phyloP scores from a whole-genome alignment of 1,140 invertebrate genomes.

The Nasonia giraulti region DNA sequence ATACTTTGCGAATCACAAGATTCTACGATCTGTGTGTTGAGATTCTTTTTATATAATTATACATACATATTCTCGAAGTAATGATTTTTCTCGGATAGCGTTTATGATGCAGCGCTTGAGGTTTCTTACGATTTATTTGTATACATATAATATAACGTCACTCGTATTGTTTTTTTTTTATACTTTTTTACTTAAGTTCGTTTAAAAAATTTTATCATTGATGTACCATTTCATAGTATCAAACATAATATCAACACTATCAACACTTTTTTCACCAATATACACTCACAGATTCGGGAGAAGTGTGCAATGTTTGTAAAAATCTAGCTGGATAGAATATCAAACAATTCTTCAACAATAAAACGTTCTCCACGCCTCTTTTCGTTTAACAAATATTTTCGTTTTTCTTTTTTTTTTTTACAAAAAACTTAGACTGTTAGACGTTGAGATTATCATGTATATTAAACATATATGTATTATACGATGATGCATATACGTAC shows the following conservation, averaged over 20 bases:
- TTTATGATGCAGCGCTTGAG: conserved; percentile 19
- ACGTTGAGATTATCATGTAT: conserved; percentile 6
- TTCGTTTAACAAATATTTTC: conserved; percentile 18
- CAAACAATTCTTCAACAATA: conserved; percentile 36
- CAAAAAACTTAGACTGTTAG: conserved; percentile 16
- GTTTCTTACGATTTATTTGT: conserved; percentile 5
- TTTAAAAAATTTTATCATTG: conserved; percentile 6
- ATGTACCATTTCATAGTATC: conserved; percentile 29
- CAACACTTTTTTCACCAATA: conserved; percentile 36
- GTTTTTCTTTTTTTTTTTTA: conserved; percentile 15
- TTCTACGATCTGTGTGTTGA: not conserved
- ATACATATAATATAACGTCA: not conserved
- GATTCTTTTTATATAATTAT: not conserved
- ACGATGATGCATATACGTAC: not conserved
- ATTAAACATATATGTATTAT: not conserved
- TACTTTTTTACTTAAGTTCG: not conserved
- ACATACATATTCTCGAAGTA: not conserved
- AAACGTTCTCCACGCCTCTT: not conserved
- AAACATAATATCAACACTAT: conserved; percentile 48
- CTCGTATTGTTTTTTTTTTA: not conserved
- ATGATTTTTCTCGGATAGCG: not conserved
- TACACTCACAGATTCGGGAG: conserved; percentile 37
- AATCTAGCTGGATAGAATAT: conserved; percentile 41
- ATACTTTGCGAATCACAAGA: not conserved
- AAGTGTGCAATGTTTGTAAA: conserved; percentile 31